Evolutionary conservation across 1,140 invertebrate genomes (phyloP), one percentile per base, ranked within the genome.

Genomic region (Hyles euphorbiae): DNA sequence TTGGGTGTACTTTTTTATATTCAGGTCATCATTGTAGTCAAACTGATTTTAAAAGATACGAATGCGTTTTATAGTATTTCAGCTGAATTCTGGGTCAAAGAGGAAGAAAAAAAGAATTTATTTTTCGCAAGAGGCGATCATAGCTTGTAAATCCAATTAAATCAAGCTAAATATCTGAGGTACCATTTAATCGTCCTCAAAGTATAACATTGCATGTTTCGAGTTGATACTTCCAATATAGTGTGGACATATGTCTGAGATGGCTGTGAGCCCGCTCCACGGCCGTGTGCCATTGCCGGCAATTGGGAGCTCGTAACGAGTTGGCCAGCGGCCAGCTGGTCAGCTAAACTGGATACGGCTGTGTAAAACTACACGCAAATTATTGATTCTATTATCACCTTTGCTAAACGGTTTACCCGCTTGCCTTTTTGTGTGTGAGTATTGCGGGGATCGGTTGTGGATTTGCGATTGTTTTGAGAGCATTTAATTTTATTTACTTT

Each of bases 261-360:
- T 60, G 61, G 54, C 33, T 56, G 48, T 46, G 40, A 43, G 58
- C 40, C 44, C 51, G 52, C 49, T 22, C 22, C 56, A 46, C 54
- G 58, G 54, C 56, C 52, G 36, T 53, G 22, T 51, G 45, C 52
- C 45, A 32, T 46, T 34, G 12, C 56, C 61, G 61, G 50, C 53
- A 44, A 63, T 64, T 56, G 58, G 45, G 60, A 54, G 53, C 34
- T 61, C 57, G 63, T 64, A 68, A 68, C 66, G 61, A 68, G 58
- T 68, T 68, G 66, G 66, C 65, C 22, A 7, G 50, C 22, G n/a
- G 45, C 62, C 66, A 68, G 56, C 51, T 44, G 48, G 49, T 52
- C 53, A 46, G 43, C 50, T 34, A 34, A 45, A 53, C 66, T 60
- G 60, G 56, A 60, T 58, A 60, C 47, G 50, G 58, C 53, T 59